phyloP scores from a whole-genome alignment of 2,797 vertebrate genomes.

The Passerculus sandwichensis region DNA sequence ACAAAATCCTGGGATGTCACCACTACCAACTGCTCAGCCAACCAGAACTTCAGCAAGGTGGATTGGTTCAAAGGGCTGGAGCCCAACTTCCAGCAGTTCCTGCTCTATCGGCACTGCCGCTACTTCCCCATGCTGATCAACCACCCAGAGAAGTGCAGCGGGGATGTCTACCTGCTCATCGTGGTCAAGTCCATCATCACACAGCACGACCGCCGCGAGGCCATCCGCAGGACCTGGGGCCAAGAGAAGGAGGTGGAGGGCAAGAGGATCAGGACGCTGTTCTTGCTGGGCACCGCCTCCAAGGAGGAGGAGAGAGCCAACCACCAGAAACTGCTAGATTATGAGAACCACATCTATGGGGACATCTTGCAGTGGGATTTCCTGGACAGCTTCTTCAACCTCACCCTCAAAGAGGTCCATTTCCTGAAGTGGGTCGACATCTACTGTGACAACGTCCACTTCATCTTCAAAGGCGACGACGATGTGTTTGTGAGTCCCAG shows the following conservation, averaged over 20 bases:
- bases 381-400: slow-evolving; percentile 95
- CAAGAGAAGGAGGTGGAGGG: slow-evolving; percentile 81
- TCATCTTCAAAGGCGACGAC: slow-evolving; percentile 94
- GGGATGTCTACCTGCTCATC: slow-evolving; percentile 84
- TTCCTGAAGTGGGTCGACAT: slow-evolving; percentile 96
- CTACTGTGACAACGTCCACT: slow-evolving; percentile 84
- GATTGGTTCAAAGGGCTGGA: slow-evolving; percentile 87
- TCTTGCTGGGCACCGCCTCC: slow-evolving; percentile 88
- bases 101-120: slow-evolving; percentile 91
- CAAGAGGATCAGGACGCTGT: slow-evolving; percentile 84
- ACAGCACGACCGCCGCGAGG: slow-evolving; percentile 91
- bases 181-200: slow-evolving; percentile 93
- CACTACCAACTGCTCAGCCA: slow-evolving; percentile 87
- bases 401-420: slow-evolving; percentile 95
- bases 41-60: slow-evolving; percentile 83
- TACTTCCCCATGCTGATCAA: slow-evolving; percentile 93
- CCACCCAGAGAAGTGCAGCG: slow-evolving; percentile 89
- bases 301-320: slow-evolving; percentile 85
- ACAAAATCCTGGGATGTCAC: slow-evolving; percentile 84
- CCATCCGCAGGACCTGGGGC: slow-evolving; percentile 95
- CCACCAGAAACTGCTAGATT: slow-evolving; percentile 95
- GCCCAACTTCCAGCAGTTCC: slow-evolving; percentile 88
- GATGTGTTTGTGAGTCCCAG: slow-evolving; percentile 91
- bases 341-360: slow-evolving; percentile 88
- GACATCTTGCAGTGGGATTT: slow-evolving; percentile 98